These are phyloP conservation scores for Spicauda simplicius DNA, from an alignment of 2,888 invertebrate species.

Conservation along the genomic window DNA sequence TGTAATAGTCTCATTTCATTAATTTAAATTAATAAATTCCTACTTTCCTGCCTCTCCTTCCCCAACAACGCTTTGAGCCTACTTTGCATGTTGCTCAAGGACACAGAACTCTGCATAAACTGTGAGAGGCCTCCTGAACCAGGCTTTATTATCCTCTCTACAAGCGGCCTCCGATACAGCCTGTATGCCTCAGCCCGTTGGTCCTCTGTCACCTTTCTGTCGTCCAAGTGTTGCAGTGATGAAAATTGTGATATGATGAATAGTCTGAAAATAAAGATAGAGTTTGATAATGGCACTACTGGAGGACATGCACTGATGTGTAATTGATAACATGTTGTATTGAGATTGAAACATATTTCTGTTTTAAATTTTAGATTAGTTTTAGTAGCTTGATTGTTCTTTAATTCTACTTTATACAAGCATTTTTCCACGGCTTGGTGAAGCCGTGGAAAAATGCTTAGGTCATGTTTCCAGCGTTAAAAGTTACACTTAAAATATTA, in stretches of 20 bases:
- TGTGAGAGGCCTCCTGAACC: constrained; percentile 59
- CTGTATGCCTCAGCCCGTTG: constrained; percentile 86
- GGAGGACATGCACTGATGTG: too few relatives aligned
- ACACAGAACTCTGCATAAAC: constrained; percentile 60
- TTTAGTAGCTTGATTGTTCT: too few relatives aligned
- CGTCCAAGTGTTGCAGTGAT: constrained; percentile 88
- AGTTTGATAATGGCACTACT: too few relatives aligned
- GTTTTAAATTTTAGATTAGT: too few relatives aligned
- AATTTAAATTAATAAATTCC: constrained; percentile 55
- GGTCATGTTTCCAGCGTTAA: too few relatives aligned
- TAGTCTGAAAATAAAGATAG: constrained; percentile 78
- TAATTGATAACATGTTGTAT: too few relatives aligned
- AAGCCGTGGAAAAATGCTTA: too few relatives aligned
- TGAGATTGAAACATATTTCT: too few relatives aligned
- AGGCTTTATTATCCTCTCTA: constrained; percentile 75
- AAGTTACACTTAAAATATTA: too few relatives aligned
- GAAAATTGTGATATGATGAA: constrained; percentile 91
- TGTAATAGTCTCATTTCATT: too few relatives aligned
- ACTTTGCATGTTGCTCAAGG: constrained; percentile 64
- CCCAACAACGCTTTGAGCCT: constrained; percentile 58
- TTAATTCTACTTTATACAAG: too few relatives aligned
- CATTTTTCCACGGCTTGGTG: too few relatives aligned
- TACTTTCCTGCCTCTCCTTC: constrained; percentile 55
- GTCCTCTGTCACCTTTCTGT: constrained; percentile 87
- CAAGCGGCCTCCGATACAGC: constrained; percentile 86